Percentiles rank a stretch among this genome's conserved stretches.
Evolutionary conservation across 2,797 vertebrate species (phyloP).

Genomic region (Hemitrygon akajei): DNA sequence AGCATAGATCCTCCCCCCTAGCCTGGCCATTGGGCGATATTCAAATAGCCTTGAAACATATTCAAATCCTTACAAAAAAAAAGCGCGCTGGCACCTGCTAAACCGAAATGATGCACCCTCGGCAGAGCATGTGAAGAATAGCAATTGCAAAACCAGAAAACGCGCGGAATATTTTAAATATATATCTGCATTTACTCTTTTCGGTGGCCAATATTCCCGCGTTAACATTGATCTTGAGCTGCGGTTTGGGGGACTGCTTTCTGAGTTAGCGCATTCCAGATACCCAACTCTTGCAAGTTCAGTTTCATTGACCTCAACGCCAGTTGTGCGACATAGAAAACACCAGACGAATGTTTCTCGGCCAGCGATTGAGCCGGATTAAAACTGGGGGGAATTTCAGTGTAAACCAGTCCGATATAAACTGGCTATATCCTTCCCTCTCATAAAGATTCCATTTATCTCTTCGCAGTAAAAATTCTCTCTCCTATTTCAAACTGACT

Average conservation of each 20-base stretch:
- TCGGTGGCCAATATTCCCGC: background rate
- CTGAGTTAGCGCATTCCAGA: background rate
- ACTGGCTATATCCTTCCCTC: background rate
- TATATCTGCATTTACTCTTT: background rate
- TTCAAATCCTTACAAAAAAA: background rate
- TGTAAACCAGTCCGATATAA: background rate
- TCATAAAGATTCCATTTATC: background rate
- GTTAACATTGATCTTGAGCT: background rate
- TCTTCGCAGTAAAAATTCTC: background rate
- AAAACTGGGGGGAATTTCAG: background rate
- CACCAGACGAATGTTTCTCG: background rate
- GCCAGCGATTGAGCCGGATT: background rate
- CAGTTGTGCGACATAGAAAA: background rate
- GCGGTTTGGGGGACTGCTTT: background rate
- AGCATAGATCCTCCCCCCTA: background rate
- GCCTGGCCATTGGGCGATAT: background rate
- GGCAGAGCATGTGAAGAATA: background rate
- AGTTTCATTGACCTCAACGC: background rate
- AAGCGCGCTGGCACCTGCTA: constrained; percentile 1
- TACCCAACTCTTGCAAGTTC: background rate
- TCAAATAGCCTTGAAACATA: constrained; percentile 9
- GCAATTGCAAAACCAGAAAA: background rate
- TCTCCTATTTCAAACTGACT: background rate
- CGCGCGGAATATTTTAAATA: background rate
- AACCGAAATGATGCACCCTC: background rate